Evolutionary conservation across 2,797 vertebrate genomes (phyloP), one percentile per base, ranked within the genome.

Genomic region (Salmo trutta): DNA sequence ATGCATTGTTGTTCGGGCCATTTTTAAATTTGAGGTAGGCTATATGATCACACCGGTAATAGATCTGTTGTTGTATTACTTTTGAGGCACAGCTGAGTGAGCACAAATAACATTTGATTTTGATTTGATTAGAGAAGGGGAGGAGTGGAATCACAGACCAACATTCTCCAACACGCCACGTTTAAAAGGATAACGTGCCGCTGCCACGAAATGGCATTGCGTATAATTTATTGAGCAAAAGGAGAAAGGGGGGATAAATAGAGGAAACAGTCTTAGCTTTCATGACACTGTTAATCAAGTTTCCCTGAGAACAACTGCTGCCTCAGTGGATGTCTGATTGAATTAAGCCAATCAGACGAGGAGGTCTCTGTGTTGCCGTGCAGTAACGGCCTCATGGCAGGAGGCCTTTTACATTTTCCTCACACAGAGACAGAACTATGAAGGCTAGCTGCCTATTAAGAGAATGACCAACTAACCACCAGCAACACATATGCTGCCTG

Each of bases 301-400:
- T 89, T 93, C 88, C 81, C 85, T 81, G 81, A 90, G 90, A 91
- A 92, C 89, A 91, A 89, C 84, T 80, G 80, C 89, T 85, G 90
- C 41, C 89, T 91, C 89, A 91, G 84, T 88, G 90, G 87, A 88
- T 91, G 91, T 91, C 90, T 91, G 92, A 93, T 92, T 93, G 88
- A 90, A 92, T 93, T 92, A 92, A 92, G 91, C 85, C 87, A 91
- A 93, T 83, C 70, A 91, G 91, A 88, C 87, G 87, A 87, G 82
- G 88, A 90, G 91, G 84, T 89, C 88, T 82, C 84, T 87, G 84
- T 85, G 85, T 82, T 82, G 86, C 85, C 90, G 89, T 89, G 90
- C 88, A 87, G 85, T 85, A 88, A 90, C 41, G 41, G 91, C 88
- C 90, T 92, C 91, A 64, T 92, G 91, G 92, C 88, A 84, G 88